Evolutionary conservation across 2,888 invertebrate species (phyloP).

Genomic region (Eledone cirrhosa): DNA sequence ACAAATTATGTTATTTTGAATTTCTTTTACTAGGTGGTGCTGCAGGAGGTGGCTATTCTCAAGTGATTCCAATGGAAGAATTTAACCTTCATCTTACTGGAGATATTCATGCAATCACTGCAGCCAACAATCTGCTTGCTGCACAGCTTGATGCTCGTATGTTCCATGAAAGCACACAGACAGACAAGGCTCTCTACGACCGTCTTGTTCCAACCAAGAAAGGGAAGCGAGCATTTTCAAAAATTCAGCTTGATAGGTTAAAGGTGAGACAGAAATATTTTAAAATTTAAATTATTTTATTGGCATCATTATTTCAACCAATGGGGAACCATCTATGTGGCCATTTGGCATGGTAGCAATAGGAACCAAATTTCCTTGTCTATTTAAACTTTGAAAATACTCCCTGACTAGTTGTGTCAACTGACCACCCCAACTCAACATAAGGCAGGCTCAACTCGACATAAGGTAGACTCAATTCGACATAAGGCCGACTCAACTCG

Average conservation of each 20-base stretch:
- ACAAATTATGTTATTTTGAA: background rate
- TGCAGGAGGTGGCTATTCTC: slow-evolving; percentile 96
- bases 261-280: slow-evolving; percentile 54
- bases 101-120: slow-evolving; percentile 98
- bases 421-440: no score
- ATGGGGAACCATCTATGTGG: no score
- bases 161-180: slow-evolving; percentile 95
- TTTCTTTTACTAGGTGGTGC: slow-evolving; percentile 78
- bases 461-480: no score
- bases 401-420: no score
- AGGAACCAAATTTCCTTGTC: no score
- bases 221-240: slow-evolving; percentile 83
- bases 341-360: no score
- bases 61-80: slow-evolving; percentile 99
- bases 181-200: slow-evolving; percentile 81
- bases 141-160: slow-evolving; percentile 96
- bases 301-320: no score
- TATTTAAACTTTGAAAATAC: no score
- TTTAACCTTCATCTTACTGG: slow-evolving; percentile 97
- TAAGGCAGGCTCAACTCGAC: no score
- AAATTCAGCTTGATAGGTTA: slow-evolving; percentile 81
- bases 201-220: slow-evolving; percentile 87
- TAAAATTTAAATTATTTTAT: no score
- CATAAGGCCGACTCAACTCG: no score
- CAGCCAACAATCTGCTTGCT: slow-evolving; percentile 96